Percentiles rank a stretch among this genome's conserved stretches.
Conservation (phyloP, 2,888 invertebrate genomes). For the Neoascia interrupta region DNA sequence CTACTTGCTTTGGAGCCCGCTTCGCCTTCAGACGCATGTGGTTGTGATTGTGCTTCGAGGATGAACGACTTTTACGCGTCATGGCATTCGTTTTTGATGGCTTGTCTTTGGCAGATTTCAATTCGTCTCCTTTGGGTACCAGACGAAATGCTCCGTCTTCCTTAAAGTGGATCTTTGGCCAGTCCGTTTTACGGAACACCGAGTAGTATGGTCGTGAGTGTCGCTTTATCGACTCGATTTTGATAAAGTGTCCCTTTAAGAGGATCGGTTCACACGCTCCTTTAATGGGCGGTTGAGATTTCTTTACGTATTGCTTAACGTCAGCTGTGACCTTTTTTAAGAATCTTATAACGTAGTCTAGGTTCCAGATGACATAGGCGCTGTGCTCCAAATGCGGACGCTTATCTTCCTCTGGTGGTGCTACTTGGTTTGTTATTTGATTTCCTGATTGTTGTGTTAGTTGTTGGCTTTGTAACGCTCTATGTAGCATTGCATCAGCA, state of each 20-base stretch:
- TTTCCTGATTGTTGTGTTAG: constrained; percentile 53
- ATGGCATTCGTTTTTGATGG: constrained; percentile 72
- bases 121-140: constrained; percentile 71
- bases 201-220: constrained; percentile 78
- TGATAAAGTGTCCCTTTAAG: constrained; percentile 85
- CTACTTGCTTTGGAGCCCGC: constrained; percentile 47
- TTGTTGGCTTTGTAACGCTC: constrained; percentile 80
- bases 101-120: constrained; percentile 64
- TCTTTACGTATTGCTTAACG: constrained; percentile 73
- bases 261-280: constrained; percentile 80
- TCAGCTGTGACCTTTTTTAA: constrained; percentile 83
- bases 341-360: constrained; percentile 83
- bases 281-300: constrained; percentile 69
- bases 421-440: constrained; percentile 13
- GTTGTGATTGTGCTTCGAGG: constrained; percentile 71
- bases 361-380: constrained; percentile 81
- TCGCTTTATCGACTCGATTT: constrained; percentile 82
- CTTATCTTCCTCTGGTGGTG: constrained; percentile 35
- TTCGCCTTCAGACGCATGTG: constrained; percentile 69
- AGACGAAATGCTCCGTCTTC: constrained; percentile 78
- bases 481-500: constrained; percentile 91
- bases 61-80: constrained; percentile 78
- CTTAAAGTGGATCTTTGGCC: constrained; percentile 78
- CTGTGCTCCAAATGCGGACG: constrained; percentile 68
- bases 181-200: constrained; percentile 76